A percentile compares a stretch with the other conserved stretches of the same genome.
Conservation (phyloP, 92 coral and sea anemone genomes). For the Epizoanthus fatuus region DNA sequence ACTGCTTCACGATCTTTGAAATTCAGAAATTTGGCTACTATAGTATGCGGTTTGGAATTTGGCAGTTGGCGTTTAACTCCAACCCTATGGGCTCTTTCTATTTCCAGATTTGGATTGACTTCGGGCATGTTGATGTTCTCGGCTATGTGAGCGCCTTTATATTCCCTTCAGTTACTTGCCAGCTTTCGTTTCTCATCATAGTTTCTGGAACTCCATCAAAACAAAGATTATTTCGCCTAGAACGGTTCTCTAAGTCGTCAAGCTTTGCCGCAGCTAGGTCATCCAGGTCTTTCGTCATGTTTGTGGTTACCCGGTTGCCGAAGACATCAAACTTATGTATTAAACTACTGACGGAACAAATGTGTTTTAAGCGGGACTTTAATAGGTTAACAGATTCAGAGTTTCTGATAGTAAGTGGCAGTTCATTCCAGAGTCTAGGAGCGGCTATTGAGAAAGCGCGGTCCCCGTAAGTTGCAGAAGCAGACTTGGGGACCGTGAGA, state of each 20-base stretch:
- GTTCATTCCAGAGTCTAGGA: too few species aligned
- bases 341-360: too few species aligned
- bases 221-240: constrained; percentile 62
- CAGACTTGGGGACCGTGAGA: too few species aligned
- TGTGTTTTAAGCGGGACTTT: too few species aligned
- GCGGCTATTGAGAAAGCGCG: too few species aligned
- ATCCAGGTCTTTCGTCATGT: background rate
- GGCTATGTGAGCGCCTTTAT: constrained; percentile 18
- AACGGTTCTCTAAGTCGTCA: constrained; percentile 56
- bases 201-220: constrained; percentile 46
- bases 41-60: constrained; percentile 36
- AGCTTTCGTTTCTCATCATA: constrained; percentile 28
- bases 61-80: constrained; percentile 13
- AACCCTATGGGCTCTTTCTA: constrained; percentile 60
- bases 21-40: constrained; percentile 44
- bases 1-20: constrained; percentile 51
- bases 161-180: constrained; percentile 38
- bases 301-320: background rate
- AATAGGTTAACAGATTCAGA: too few species aligned
- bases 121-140: constrained; percentile 22
- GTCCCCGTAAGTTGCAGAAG: too few species aligned
- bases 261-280: constrained; percentile 24
- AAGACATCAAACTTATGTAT: too few species aligned
- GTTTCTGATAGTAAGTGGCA: too few species aligned
- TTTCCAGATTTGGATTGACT: background rate